Evolutionary conservation across 1,140 invertebrate genomes (phyloP).

Genomic region (Choristoneura fumiferana): DNA sequence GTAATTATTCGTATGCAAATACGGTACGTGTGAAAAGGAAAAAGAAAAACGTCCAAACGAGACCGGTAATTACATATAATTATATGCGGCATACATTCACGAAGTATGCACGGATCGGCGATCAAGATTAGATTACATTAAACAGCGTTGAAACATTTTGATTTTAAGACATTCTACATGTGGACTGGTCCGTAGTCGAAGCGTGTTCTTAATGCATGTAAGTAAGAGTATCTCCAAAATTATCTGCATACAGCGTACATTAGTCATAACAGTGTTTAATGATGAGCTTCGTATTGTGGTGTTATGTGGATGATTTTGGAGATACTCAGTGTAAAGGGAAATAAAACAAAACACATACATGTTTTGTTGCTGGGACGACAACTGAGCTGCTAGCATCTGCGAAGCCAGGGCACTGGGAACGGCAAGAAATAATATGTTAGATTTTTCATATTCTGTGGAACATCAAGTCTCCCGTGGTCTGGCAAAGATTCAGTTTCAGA

Average conservation of each 20-base stretch:
- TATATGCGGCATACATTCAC: constrained; percentile 67
- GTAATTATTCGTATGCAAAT: constrained; percentile 74
- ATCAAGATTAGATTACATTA: constrained; percentile 72
- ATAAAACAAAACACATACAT: constrained; percentile 88
- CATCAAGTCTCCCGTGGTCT: constrained; percentile 22
- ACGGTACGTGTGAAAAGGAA: constrained; percentile 73
- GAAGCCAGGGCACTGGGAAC: constrained; percentile 96
- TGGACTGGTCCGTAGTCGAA: constrained; percentile 52
- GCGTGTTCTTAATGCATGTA: constrained; percentile 72
- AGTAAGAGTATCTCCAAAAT: constrained; percentile 56
- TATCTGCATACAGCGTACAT: constrained; percentile 39
- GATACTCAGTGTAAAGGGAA: constrained; percentile 44
- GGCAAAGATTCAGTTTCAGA: constrained; percentile 20
- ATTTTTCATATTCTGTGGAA: constrained; percentile 40
- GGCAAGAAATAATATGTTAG: constrained; percentile 74
- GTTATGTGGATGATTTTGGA: constrained; percentile 52
- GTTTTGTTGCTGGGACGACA: constrained; percentile 92
- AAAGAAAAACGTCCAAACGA: constrained; percentile 66
- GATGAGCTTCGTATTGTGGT: constrained; percentile 22
- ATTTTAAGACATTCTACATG: constrained; percentile 73
- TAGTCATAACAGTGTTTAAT: not conserved
- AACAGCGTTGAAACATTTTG: constrained; percentile 76
- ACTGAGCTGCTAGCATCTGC: constrained; percentile 95
- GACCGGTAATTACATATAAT: constrained; percentile 71
- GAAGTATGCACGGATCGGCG: constrained; percentile 66